Base-by-base conservation (phyloP, 2,888 invertebrate species). In the Rutpela maculata region DNA sequence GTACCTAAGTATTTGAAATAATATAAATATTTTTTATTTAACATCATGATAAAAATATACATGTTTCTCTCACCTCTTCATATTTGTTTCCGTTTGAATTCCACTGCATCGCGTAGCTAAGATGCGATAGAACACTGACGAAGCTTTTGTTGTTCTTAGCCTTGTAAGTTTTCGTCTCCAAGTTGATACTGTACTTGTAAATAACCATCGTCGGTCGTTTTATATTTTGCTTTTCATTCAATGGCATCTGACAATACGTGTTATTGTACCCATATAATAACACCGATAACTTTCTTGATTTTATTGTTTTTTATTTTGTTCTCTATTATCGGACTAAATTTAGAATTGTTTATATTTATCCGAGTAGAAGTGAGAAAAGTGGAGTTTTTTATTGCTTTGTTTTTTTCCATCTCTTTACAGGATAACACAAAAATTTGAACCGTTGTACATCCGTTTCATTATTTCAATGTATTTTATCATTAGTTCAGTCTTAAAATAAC, bases 21-120 rank as follows among this genome's bases (percentile, higher is more conserved):
- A 26, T 26, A 26, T 26, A 26, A 26, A 26, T 26, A 26, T 26
- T 26, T 26, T 26, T 26, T 4, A 26, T 26, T 3, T 1, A 26
- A 26, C 4, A 26, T 26, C 1, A 4, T 4, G 22, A 26, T 7
- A n/a, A n/a, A 43, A n/a, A 2, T 50, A 50, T 15, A 50, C 50
- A 50, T 43, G n/a, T 7, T 15, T 3, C 50, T 17, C 50, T 50
- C 50, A 50, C 50, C 50, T 50, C 50, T n/a, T 50, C 50, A n/a
- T 50, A 50, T n/a, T 50, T 50, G 5, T 76, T 66, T n/a, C 83
- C 81, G 59, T 79, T 80, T 9, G 76, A 50, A 50, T n/a, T 43
- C 10, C 62, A 65, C 62, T 85, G 83, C 82, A 83, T 84, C 9
- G 79, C 82, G 77, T 85, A 85, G 74, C 82, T 84, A 38, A 86